Base-by-base conservation (phyloP, 2,888 invertebrate species). In the Thyatira batis region DNA sequence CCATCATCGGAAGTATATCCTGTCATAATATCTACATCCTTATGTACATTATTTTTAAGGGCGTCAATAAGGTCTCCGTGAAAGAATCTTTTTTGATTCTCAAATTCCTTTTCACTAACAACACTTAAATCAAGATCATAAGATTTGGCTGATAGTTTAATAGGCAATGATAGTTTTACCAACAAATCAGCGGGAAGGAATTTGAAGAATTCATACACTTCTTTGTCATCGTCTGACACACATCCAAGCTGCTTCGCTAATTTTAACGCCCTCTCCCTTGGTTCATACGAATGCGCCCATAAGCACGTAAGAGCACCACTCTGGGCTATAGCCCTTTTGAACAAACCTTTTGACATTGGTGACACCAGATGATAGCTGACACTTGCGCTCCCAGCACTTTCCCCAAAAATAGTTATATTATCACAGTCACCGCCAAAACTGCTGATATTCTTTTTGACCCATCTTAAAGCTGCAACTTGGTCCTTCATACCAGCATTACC, bases 1-100 rank as follows among this genome's bases (percentile, higher is more conserved):
- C 96, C 96, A 85, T 97, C 97, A 49, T 95, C 94, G 20, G 93
- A 92, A 4, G 94, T 96, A 10, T 95, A 84, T 2, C 97, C 97
- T 20, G 94, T 89, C 78, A 97, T 94, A 76, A 95, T 93, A 0
- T 96, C 95, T 0, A 95, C 86, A 2, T 69, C 79, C 58, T 81
- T 69, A 44, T 93, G 84, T 8, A 86, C 83, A 8, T 93, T 93
- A 5, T 87, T 80, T 65, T 84, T 82, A 13, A 91, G 61, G 13
- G 82, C 74, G 9, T 93, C 85, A 9, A 55, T 52, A 2, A 65
- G 50, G 49, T 82, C 73, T 20, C 80, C 84, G 43, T 61, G 66
- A 54, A 84, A 84, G 53, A 81, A 87, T 54, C 71, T 72, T 62
- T 87, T 84, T 6, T 61, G 65, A 28, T 72, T 57, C 11, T 73